A percentile compares a stretch with the other conserved stretches of the same genome.
phyloP scores from a whole-genome alignment of 2,797 vertebrate species.

The Neosalanx taihuensis region DNA sequence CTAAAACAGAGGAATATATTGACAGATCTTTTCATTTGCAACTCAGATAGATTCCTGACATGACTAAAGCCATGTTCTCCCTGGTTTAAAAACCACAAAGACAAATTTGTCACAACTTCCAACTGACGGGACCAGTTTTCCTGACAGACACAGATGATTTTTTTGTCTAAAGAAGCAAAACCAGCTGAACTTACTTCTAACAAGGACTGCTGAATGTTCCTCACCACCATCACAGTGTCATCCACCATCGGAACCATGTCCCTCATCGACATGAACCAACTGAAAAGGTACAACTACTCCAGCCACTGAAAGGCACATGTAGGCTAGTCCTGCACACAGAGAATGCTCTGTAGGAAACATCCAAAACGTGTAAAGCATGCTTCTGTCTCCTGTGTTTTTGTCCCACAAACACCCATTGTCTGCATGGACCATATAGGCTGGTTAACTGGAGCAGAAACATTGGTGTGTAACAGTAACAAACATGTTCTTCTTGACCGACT shows the following conservation, averaged over 20 bases:
- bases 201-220: constrained; percentile 68
- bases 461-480: constrained; percentile 49
- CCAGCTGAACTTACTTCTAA: constrained; percentile 71
- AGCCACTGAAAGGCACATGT: constrained; percentile 30
- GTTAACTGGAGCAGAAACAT: constrained; percentile 80
- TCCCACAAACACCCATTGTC: constrained; percentile 64
- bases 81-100: not conserved
- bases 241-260: constrained; percentile 61
- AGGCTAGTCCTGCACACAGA: constrained; percentile 25
- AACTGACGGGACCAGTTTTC: not conserved
- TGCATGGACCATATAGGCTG: constrained; percentile 58
- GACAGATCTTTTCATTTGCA: not conserved
- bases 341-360: constrained; percentile 48
- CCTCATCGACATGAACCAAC: constrained; percentile 34
- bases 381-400: constrained; percentile 43
- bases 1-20: no score
- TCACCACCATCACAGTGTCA: constrained; percentile 71
- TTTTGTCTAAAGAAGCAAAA: constrained; percentile 29
- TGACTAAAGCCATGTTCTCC: not conserved
- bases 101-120: not conserved
- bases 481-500: constrained; percentile 41
- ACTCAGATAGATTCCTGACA: not conserved
- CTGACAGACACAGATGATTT: not conserved
- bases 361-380: constrained; percentile 56
- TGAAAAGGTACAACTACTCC: constrained; percentile 24